Evolutionary conservation across 2,113 vertebrate genomes (phyloP).

Genomic region (Labrus mixtus): DNA sequence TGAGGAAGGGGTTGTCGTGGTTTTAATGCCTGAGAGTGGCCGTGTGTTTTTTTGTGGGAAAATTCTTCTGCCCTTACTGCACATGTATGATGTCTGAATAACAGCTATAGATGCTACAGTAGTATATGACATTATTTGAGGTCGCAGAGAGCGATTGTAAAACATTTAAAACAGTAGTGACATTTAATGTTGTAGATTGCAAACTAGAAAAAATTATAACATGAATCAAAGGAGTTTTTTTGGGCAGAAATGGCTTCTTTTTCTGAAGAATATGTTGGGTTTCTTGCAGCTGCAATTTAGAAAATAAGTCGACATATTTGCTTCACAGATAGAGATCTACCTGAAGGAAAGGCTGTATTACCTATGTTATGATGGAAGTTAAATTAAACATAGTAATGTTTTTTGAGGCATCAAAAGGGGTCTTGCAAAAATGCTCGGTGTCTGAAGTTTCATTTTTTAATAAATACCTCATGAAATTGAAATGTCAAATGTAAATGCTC

Average conservation of each 20-base stretch:
- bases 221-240: neutral
- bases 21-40: neutral
- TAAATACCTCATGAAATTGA: neutral
- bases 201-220: neutral
- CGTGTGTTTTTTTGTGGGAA: neutral
- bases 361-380: no score
- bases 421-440: neutral
- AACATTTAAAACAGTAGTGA: neutral
- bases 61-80: neutral
- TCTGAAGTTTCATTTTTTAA: neutral
- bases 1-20: neutral
- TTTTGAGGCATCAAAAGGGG: neutral
- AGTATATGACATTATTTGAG: no score
- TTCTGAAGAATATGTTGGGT: neutral
- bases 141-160: neutral
- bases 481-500: neutral
- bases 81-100: no score
- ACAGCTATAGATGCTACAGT: no score
- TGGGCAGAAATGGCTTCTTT: neutral
- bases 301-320: neutral
- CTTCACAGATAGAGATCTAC: neutral
- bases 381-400: neutral
- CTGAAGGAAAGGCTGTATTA: neutral
- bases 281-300: neutral
- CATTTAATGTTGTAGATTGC: neutral